A percentile compares a stretch with the other conserved stretches of the same genome.
Conservation (phyloP, 2,888 invertebrate species). For the Drosophila lutescens region DNA sequence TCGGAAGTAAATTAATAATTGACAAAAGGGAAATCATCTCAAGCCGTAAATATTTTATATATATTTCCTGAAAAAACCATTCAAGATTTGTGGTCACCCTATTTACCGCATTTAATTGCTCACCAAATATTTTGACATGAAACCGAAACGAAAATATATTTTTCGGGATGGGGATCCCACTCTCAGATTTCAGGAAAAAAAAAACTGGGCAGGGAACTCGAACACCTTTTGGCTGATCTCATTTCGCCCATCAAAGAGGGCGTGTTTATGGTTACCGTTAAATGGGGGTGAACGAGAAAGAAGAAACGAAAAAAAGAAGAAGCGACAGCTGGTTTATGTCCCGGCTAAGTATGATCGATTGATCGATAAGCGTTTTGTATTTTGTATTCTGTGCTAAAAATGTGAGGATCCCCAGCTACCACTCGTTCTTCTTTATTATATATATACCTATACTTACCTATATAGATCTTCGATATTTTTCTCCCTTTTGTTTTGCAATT, state of each 20-base stretch:
- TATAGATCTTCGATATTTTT: neutral
- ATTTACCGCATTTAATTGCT: neutral
- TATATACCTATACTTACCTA: too few relatives aligned
- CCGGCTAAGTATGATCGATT: conserved; percentile 38
- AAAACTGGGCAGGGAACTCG: conserved; percentile 1
- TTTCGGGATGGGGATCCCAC: neutral
- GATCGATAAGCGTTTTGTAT: conserved; percentile 27
- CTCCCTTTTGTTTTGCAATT: conserved; percentile 26
- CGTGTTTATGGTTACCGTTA: conserved; percentile 24
- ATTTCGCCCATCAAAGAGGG: conserved; percentile 8
- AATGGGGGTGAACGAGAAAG: conserved; percentile 2
- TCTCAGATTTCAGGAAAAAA: conserved; percentile 14
- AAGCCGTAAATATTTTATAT: neutral
- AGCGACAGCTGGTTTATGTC: conserved; percentile 41
- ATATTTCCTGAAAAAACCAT: neutral
- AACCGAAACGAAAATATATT: conserved; percentile 12
- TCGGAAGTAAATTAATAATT: neutral
- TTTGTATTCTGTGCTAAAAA: conserved; percentile 4
- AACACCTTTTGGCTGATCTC: conserved; percentile 30
- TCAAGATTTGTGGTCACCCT: neutral
- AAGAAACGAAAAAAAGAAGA: neutral
- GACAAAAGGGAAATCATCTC: too few relatives aligned
- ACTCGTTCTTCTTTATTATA: neutral
- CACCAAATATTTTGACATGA: conserved; percentile 29
- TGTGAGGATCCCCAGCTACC: conserved; percentile 9